Conservation (phyloP, 2,113 vertebrate genomes). For the Corythoichthys haematopterus region DNA sequence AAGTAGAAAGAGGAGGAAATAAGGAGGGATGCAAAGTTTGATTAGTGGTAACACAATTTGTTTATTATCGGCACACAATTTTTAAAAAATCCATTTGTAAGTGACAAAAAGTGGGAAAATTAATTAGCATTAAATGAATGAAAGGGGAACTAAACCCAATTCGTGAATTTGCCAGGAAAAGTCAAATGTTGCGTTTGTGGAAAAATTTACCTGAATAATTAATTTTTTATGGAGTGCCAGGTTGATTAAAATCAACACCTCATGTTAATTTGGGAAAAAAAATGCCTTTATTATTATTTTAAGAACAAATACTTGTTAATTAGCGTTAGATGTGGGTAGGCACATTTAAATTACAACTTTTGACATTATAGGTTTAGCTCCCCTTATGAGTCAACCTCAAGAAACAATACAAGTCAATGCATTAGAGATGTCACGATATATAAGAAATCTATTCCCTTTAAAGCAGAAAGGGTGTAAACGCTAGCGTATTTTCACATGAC, state of each 20-base stretch:
- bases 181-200: no score
- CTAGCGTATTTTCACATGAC: not conserved
- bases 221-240: no score
- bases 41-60: slow-evolving; percentile 41
- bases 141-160: not conserved
- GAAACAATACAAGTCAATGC: not conserved
- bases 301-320: no score
- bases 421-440: not conserved
- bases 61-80: slow-evolving; percentile 58
- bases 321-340: no score
- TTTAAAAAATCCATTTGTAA: slow-evolving; percentile 32
- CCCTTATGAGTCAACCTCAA: not conserved
- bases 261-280: no score
- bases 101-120: slow-evolving; percentile 12
- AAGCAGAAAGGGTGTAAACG: not conserved
- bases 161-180: no score
- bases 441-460: not conserved
- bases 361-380: no score
- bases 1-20: not conserved
- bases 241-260: no score
- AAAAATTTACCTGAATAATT: no score
- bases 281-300: no score
- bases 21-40: slow-evolving; percentile 30
- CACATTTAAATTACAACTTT: no score
- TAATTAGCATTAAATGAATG: not conserved